phyloP scores from a whole-genome alignment of 2,797 vertebrate species.

The Cynodonichthys magdalenae region DNA sequence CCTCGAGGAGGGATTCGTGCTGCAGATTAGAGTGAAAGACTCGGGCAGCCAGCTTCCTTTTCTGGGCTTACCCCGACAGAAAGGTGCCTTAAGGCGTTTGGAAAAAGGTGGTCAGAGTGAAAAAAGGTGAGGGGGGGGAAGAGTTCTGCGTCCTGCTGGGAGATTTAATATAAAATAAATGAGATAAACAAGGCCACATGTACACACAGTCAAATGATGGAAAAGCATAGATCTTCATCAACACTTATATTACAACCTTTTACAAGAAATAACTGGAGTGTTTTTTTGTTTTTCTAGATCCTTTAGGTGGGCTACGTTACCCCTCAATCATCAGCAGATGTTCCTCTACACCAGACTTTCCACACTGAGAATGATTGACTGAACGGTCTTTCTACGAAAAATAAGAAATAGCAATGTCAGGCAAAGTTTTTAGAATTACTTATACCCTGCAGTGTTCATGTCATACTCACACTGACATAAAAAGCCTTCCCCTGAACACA shows the following conservation, averaged over 20 bases:
- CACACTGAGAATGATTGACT: constrained; percentile 31
- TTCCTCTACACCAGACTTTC: constrained; percentile 39
- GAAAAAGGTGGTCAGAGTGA: constrained; percentile 20
- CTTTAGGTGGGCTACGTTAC: constrained; percentile 50
- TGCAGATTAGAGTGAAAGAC: constrained; percentile 62
- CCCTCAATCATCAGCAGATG: constrained; percentile 66
- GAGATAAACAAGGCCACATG: constrained; percentile 5
- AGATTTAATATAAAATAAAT: constrained; percentile 6
- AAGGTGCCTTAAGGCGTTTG: constrained; percentile 45
- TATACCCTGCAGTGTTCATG: constrained; percentile 8
- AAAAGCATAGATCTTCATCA: not conserved
- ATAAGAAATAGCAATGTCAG: constrained; percentile 5
- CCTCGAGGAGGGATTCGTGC: constrained; percentile 59
- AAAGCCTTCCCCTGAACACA: constrained; percentile 21
- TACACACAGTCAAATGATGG: not conserved
- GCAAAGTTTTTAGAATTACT: constrained; percentile 6
- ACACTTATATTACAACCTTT: constrained; percentile 6
- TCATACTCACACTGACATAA: constrained; percentile 22
- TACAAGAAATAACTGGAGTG: not conserved
- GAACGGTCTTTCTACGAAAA: constrained; percentile 19
- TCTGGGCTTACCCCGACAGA: constrained; percentile 47
- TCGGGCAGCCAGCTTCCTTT: constrained; percentile 43
- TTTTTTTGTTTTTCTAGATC: constrained; percentile 14
- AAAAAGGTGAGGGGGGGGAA: not conserved
- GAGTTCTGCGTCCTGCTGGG: constrained; percentile 11